These are phyloP conservation scores for Brienomyrus longianalis DNA, from an alignment of 2,113 vertebrate species.

Conservation along the genomic window DNA sequence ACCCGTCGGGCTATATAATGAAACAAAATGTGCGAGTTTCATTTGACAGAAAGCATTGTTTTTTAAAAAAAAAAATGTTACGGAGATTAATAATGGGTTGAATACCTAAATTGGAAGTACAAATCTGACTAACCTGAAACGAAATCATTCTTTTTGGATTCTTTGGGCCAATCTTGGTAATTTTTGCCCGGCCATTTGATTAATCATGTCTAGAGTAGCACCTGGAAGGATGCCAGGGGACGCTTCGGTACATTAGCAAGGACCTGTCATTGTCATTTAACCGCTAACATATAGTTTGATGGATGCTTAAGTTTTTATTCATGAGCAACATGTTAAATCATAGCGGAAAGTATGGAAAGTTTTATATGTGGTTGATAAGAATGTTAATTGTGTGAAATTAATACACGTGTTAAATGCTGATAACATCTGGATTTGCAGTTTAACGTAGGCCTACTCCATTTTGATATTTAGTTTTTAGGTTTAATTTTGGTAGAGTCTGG, in stretches of 20 bases:
- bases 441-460: neutral
- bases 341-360: neutral
- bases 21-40: neutral
- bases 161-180: slow-evolving; percentile 39
- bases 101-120: slow-evolving; percentile 36
- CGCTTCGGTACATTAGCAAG: slow-evolving; percentile 16
- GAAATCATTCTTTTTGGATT: slow-evolving; percentile 34
- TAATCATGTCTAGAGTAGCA: slow-evolving; percentile 33
- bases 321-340: neutral
- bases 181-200: slow-evolving; percentile 36
- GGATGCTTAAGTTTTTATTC: neutral
- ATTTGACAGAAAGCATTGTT: neutral
- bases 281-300: neutral
- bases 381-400: neutral
- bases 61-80: neutral
- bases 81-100: neutral
- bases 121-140: slow-evolving; percentile 23
- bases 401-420: neutral
- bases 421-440: neutral
- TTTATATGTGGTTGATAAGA: neutral
- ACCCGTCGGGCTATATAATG: neutral
- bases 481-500: neutral
- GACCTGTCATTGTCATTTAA: slow-evolving; percentile 15
- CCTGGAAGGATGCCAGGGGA: slow-evolving; percentile 34
- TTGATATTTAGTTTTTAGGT: neutral